Base-by-base conservation (phyloP, 2,113 vertebrate genomes). In the Malurus alboscapulatus region DNA sequence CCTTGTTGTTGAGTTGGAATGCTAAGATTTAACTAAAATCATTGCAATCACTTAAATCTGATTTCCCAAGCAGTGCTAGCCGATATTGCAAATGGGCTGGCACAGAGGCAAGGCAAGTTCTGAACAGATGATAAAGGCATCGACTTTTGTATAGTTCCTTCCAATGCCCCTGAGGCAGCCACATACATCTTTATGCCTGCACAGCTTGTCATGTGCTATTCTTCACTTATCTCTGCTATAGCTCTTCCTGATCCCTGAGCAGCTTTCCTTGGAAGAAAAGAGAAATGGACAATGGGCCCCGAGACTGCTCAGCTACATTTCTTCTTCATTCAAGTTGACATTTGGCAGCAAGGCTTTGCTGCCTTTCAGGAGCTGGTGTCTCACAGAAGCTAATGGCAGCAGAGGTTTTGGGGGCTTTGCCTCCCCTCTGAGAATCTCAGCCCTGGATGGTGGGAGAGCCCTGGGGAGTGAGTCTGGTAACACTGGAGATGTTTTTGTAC, bases 271-370 rank as follows among this genome's bases (percentile, higher is more conserved):
- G 1, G 77, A 89, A 94, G 89, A 90, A 90, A 94, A 93, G 82
- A 90, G 77, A 79, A 95, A 91, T 44, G 88, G 95, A 95, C 95
- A 97, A 91, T 86, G 88, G 90, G 81, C 84, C 78, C 47, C 0
- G 2, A 95, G 94, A 81, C 73, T 2, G 2, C 81, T 92, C 0
- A 0, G 84, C 61, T 58, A 57, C 73, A 61, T 40, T 79, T 83
- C 75, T 95, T 95, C 86, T 91, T 91, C 77, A 91, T 94, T 96
- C 89, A 93, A 79, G 87, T 1, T 95, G 96, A 90, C 92, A 95
- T 95, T 87, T 95, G 90, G 72, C 81, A 86, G 78, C 18, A 72
- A 69, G 90, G 67, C 80, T 88, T 93, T 48, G 24, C 84, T 91
- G 92, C 72, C 81, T 96, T 90, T 92, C 65, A 91, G 74, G 47